These are phyloP conservation scores for Ectropis crepuscularia DNA, from an alignment of 2,888 invertebrate species.

Conservation along the genomic window DNA sequence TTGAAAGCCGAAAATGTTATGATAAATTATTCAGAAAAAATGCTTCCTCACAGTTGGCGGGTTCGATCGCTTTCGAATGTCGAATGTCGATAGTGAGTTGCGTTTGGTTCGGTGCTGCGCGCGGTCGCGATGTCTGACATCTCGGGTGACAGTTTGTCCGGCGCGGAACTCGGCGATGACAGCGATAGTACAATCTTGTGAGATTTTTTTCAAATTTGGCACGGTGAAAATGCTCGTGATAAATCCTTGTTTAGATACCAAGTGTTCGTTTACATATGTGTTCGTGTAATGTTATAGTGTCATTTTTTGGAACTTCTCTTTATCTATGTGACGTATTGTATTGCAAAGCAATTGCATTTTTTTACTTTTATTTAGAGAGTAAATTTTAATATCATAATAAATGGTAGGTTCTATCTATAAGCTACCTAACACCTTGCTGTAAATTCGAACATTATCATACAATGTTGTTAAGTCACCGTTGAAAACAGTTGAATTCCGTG, in stretches of 20 bases:
- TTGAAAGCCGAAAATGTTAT: conserved; percentile 53
- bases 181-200: conserved; percentile 57
- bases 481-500: not conserved
- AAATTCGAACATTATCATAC: not conserved
- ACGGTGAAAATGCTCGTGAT: not conserved
- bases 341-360: not conserved
- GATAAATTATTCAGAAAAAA: conserved; percentile 54
- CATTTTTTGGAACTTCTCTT: not conserved
- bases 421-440: no score
- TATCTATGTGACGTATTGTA: not conserved
- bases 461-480: not conserved
- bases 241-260: not conserved
- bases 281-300: not conserved
- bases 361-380: no score
- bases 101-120: conserved; percentile 59
- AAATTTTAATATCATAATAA: no score
- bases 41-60: conserved; percentile 48
- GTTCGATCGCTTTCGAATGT: conserved; percentile 49
- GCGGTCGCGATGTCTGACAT: conserved; percentile 62
- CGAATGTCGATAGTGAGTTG: conserved; percentile 35
- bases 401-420: no score
- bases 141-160: conserved; percentile 72
- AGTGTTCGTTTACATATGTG: not conserved
- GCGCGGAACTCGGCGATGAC: conserved; percentile 43
- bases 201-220: conserved; percentile 46